phyloP scores from a whole-genome alignment of 2,113 vertebrate genomes.

The Hypocryptadius cinnamomeus region DNA sequence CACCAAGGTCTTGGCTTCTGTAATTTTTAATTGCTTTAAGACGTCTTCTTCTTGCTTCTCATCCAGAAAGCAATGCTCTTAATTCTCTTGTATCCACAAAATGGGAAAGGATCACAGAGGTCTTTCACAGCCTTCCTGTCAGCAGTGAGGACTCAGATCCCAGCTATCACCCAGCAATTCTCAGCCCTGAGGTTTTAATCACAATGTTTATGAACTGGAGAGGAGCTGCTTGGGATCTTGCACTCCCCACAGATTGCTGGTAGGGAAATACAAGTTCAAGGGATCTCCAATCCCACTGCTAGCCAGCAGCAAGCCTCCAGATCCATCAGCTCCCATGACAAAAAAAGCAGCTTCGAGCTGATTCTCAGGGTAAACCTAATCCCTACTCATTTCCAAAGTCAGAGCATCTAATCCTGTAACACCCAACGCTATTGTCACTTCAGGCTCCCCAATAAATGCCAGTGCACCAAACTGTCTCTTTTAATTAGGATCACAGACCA shows the following conservation, averaged over 20 bases:
- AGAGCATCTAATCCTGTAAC: constrained; percentile 32
- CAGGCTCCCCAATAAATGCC: constrained; percentile 40
- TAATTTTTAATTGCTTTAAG: background rate
- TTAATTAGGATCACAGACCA: constrained; percentile 51
- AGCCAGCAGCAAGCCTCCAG: background rate
- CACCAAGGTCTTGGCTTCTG: background rate
- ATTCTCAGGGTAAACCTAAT: constrained; percentile 50
- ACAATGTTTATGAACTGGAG: background rate
- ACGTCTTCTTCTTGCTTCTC: background rate
- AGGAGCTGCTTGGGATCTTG: background rate
- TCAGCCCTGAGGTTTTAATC: background rate
- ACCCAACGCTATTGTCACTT: constrained; percentile 34
- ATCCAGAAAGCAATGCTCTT: background rate
- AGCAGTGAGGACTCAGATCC: background rate
- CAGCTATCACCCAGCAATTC: background rate
- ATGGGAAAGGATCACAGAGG: background rate
- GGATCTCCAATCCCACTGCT: background rate
- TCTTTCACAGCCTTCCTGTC: background rate
- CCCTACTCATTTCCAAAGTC: constrained; percentile 52
- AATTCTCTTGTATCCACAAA: background rate
- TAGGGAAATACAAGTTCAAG: constrained; percentile 19
- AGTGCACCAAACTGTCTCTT: constrained; percentile 44
- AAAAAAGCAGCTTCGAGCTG: background rate
- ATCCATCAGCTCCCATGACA: background rate
- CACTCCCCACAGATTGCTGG: background rate